Base-by-base conservation (phyloP, 2,797 vertebrate species). In the Lacerta agilis region DNA sequence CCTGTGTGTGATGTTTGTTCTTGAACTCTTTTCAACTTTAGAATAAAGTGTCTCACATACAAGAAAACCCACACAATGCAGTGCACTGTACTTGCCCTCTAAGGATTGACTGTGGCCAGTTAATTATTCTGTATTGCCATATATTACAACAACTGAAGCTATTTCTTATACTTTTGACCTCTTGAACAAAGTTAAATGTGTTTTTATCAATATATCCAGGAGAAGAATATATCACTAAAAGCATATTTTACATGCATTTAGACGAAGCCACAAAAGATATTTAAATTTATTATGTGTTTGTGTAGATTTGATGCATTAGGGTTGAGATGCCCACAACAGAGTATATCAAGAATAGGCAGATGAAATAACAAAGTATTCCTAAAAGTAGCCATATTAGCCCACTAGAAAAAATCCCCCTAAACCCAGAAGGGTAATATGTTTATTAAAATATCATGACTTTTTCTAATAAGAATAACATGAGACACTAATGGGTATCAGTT, bases 1-100 rank as follows among this genome's bases (percentile, higher is more conserved):
- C 38, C 86, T 2, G 55, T 87, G 73, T 79, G 13, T 1, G 18
- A 67, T 45, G 73, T 79, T 81, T 55, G 81, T 36, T 71, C 91
- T 90, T 90, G 83, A 43, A 86, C 75, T 79, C 29, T 45, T 29
- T 83, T 77, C 79, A 15, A n/a, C 27, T 87, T 82, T 67, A 67
- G 79, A 2, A 58, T 78, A 17, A 7, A 88, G 49, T 64, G 83
- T 61, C 43, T 49, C 86, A 78, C 0, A 29, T 15, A 0, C 0
- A 58, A 13, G n/a, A n/a, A 33, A 0, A 8, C 43, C 23, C 0
- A 0, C 11, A 5, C 0, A 0, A 45, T 64, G 38, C 10, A 41
- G 36, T 38, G 10, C 58, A 81, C 61, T 66, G 18, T 64, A 41
- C 11, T 81, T 66, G 41, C 27, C 25, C 20, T 41, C 61, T 81